Conservation (phyloP, 2,113 vertebrate species). For the Sphyrna mokarran region DNA sequence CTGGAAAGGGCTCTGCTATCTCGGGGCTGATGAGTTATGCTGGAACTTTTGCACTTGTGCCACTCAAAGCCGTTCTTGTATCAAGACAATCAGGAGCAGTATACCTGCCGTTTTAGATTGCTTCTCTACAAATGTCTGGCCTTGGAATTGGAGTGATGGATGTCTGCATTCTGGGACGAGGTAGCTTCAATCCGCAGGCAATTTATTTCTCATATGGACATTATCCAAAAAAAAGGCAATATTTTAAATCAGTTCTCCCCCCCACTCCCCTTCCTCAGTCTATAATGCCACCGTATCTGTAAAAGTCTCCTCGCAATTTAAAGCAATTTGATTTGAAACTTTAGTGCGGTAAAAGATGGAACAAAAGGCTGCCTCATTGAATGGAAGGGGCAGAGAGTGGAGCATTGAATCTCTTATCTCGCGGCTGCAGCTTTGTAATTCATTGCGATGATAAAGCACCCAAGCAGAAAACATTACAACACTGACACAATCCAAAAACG, state of each 20-base stretch:
- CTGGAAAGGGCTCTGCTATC: too few relatives aligned
- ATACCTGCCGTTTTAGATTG: not conserved
- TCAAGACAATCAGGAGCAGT: not conserved
- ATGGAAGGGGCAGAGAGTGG: constrained; percentile 64
- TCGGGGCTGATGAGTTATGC: not conserved
- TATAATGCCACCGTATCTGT: not conserved
- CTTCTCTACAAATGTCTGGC: not conserved
- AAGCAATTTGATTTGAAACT: constrained; percentile 58
- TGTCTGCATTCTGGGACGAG: not conserved
- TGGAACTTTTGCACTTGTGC: not conserved
- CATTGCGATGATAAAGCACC: constrained; percentile 82
- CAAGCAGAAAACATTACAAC: constrained; percentile 79
- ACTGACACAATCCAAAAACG: constrained; percentile 81
- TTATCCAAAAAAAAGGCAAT: not conserved
- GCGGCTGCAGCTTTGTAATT: constrained; percentile 82
- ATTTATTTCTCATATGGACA: not conserved
- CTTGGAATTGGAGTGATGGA: not conserved
- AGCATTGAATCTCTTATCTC: constrained; percentile 82
- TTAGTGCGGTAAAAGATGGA: constrained; percentile 62
- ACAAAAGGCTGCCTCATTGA: constrained; percentile 82
- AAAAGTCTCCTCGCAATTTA: not conserved
- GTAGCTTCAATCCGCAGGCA: not conserved
- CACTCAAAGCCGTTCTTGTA: not conserved
- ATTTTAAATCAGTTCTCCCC: not conserved
- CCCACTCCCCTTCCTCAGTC: not conserved